Evolutionary conservation across 2,797 vertebrate genomes (phyloP).

Genomic region (Notolabrus celidotus): DNA sequence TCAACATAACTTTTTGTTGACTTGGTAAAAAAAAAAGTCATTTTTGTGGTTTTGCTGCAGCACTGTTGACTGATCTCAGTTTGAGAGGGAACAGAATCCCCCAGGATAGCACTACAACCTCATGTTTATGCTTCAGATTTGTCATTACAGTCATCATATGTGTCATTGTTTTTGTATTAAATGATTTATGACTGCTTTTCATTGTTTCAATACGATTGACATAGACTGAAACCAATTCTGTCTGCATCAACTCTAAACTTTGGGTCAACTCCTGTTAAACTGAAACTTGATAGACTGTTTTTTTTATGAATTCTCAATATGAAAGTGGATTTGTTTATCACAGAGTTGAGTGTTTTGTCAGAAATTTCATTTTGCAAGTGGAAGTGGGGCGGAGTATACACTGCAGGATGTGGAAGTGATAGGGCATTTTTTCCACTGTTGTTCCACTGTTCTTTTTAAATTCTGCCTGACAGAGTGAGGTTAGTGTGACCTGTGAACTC

Average conservation of each 20-base stretch:
- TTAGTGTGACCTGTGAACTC: conserved; percentile 32
- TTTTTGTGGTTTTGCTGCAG: conserved; percentile 42
- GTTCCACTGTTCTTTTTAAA: conserved; percentile 11
- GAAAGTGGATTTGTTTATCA: conserved; percentile 3
- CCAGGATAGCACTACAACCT: conserved; percentile 25
- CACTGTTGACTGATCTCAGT: conserved; percentile 7
- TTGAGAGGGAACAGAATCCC: conserved; percentile 21
- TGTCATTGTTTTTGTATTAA: not conserved
- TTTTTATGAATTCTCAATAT: no score
- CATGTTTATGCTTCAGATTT: conserved; percentile 25
- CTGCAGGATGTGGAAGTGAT: conserved; percentile 64
- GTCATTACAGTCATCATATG: not conserved
- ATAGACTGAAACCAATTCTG: no score
- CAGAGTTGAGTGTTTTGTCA: not conserved
- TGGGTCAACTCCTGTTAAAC: not conserved
- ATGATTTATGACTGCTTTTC: not conserved
- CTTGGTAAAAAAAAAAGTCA: conserved; percentile 28
- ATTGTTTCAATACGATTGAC: no score
- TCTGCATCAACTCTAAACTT: no score
- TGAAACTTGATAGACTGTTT: no score
- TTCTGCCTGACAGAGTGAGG: conserved; percentile 20
- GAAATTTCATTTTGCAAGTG: conserved; percentile 41
- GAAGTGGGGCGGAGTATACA: conserved; percentile 31
- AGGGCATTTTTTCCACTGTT: conserved; percentile 30
- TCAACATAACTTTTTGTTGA: conserved; percentile 13